Evolutionary conservation across 2,888 invertebrate species (phyloP), one percentile per base, ranked within the genome.

Genomic region (Deilephila elpenor): DNA sequence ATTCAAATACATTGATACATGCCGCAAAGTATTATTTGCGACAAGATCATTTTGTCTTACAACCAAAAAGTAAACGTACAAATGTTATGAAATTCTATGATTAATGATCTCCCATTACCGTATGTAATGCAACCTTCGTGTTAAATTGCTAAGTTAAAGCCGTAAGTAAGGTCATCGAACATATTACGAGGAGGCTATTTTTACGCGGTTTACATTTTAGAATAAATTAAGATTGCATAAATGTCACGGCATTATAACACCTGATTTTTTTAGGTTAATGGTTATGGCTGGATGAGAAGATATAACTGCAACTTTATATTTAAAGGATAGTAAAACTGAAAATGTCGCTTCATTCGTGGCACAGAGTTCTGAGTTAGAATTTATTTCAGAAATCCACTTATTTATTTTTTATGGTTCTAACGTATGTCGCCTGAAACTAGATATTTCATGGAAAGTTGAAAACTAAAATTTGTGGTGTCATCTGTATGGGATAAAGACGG

Each of bases 61-160:
- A 56, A 6, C n/a, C n/a, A 56, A 56, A 56, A 56, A 56, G 67
- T 25, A 51, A 67, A 20, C 25, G 56, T 56, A 44, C 37, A 64
- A 67, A 67, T 67, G 67, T 64, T 64, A 64, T 67, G 67, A 56
- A 56, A 20, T 67, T 67, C 25, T 67, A 25, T 67, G 67, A 67
- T 67, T 67, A 67, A 67, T 67, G 67, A 51, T 51, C 44, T 11
- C 51, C 44, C 25, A 67, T 51, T 51, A 67, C 44, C 17, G 67
- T 67, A 67, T 67, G 51, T 51, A 51, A 51, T 25, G 51, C 67
- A 67, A 44, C 67, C 67, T 67, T 67, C 67, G 67, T 67, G 64
- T 44, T 44, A 67, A 60, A 67, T 62, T 37, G 64, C 64, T 64
- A 37, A 64, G 64, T 44, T 67, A n/a, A 51, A 20, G 64, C 37